Evolutionary conservation across 2,797 vertebrate species (phyloP).

Genomic region (Pantherophis vulpinus): DNA sequence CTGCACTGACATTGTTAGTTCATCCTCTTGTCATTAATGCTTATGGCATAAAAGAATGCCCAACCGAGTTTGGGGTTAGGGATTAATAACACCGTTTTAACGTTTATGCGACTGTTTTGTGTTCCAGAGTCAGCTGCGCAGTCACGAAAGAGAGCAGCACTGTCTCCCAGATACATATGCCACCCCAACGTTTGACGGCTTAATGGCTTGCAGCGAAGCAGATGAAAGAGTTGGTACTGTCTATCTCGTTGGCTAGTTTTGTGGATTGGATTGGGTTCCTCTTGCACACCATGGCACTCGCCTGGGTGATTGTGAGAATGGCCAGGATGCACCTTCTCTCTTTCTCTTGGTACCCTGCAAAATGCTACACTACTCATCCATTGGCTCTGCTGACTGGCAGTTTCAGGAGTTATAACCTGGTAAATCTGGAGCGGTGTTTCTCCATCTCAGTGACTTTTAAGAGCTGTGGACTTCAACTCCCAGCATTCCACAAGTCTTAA

Average conservation of each 20-base stretch:
- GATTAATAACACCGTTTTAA: background rate
- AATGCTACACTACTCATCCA: background rate
- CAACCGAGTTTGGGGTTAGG: background rate
- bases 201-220: slow-evolving; percentile 53
- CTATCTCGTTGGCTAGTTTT: slow-evolving; percentile 30
- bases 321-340: background rate
- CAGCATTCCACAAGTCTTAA: background rate
- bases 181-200: slow-evolving; percentile 66
- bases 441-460: background rate
- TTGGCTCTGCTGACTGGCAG: background rate
- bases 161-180: slow-evolving; percentile 71
- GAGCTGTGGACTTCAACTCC: background rate
- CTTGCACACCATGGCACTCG: accelerated
- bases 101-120: background rate
- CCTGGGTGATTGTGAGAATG: background rate
- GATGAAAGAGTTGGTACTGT: slow-evolving; percentile 81
- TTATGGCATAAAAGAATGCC: background rate
- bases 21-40: background rate
- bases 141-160: slow-evolving; percentile 88
- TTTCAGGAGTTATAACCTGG: background rate
- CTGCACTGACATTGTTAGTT: background rate
- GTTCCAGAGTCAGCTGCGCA: slow-evolving; percentile 89
- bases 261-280: background rate
- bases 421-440: background rate
- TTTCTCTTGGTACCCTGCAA: background rate